These are phyloP conservation scores for Suillia variegata DNA, from an alignment of 2,888 invertebrate species.

Conservation along the genomic window DNA sequence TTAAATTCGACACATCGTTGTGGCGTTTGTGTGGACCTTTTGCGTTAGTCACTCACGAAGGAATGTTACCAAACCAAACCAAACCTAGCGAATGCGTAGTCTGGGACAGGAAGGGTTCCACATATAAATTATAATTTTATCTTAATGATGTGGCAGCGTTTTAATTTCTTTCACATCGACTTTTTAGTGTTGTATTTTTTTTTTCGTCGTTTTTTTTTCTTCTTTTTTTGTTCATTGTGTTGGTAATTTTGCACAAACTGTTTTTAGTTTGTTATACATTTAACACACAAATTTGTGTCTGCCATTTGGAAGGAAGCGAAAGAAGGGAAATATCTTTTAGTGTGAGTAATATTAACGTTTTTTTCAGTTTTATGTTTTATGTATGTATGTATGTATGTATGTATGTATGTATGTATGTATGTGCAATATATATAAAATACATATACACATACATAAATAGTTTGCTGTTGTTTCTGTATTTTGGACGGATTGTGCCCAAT, in stretches of 20 bases:
- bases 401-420: too few species aligned
- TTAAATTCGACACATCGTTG: not conserved
- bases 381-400: too few species aligned
- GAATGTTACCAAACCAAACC: too few species aligned
- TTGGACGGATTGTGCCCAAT: too few species aligned
- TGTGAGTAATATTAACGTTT: too few species aligned
- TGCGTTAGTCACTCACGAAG: not conserved
- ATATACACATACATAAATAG: too few species aligned
- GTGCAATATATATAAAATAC: too few species aligned
- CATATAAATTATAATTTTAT: slow-evolving; percentile 56
- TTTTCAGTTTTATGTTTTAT: too few species aligned
- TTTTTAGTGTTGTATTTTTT: slow-evolving; percentile 39
- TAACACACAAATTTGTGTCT: not conserved
- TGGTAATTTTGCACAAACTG: too few species aligned
- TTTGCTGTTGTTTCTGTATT: too few species aligned
- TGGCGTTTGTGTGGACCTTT: not conserved
- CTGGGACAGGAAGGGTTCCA: not conserved
- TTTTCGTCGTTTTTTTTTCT: slow-evolving; percentile 18
- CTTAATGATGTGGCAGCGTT: slow-evolving; percentile 58
- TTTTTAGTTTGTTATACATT: not conserved
- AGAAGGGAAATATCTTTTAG: too few species aligned
- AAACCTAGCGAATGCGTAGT: not conserved
- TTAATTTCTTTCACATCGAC: slow-evolving; percentile 55
- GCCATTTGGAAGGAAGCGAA: not conserved
- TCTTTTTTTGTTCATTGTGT: slow-evolving; percentile 7